phyloP scores from a whole-genome alignment of 2,113 vertebrate species.

The Nesoenas mayeri region DNA sequence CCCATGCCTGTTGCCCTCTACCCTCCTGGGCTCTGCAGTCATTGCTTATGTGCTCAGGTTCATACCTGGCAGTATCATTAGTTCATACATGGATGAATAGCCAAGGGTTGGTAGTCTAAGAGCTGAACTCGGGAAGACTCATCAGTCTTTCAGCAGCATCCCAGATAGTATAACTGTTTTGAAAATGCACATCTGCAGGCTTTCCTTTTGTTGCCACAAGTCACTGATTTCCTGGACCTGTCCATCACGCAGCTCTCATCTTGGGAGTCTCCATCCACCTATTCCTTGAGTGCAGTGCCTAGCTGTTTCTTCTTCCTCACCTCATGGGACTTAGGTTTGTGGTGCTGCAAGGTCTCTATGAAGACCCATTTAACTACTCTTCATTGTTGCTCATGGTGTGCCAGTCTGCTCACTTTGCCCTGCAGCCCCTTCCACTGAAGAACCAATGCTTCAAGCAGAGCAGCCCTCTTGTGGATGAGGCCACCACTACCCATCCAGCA shows the following conservation, averaged over 20 bases:
- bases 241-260: not conserved
- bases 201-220: not conserved
- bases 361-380: not conserved
- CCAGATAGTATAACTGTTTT: not conserved
- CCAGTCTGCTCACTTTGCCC: not conserved
- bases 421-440: not conserved
- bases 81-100: not conserved
- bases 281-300: not conserved
- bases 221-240: not conserved
- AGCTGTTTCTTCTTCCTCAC: not conserved
- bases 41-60: not conserved
- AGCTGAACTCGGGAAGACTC: not conserved
- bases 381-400: fast-evolving
- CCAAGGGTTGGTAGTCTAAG: not conserved
- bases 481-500: not conserved
- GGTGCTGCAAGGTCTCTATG: not conserved
- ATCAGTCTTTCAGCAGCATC: not conserved
- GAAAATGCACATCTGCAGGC: not conserved
- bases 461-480: fast-evolving
- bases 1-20: not conserved
- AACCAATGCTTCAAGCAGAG: not conserved
- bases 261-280: not conserved
- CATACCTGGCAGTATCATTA: not conserved
- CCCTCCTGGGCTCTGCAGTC: not conserved
- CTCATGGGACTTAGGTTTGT: not conserved